Evolutionary conservation across 2,113 vertebrate genomes (phyloP).

Genomic region (Donacobius atricapilla): DNA sequence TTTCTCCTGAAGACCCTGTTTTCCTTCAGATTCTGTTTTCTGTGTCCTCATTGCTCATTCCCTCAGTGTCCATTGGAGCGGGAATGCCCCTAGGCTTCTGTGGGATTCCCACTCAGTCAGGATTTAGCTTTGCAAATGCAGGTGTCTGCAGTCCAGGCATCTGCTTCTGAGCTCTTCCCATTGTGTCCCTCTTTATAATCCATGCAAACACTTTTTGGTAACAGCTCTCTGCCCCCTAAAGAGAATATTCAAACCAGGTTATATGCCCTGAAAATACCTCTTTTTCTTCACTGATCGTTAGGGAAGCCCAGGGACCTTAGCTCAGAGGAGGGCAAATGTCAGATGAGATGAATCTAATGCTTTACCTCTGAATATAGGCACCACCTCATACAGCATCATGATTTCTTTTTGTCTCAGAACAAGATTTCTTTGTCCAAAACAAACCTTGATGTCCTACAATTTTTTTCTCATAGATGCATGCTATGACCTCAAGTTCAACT

Average conservation of each 20-base stretch:
- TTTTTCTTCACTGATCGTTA: neutral
- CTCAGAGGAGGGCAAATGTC: neutral
- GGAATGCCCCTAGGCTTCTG: neutral
- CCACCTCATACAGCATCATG: neutral
- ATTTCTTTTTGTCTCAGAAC: neutral
- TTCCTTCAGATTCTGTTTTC: neutral
- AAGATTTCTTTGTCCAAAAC: neutral
- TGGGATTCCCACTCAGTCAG: neutral
- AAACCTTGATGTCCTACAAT: neutral
- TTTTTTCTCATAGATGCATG: neutral
- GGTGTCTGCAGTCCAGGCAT: neutral
- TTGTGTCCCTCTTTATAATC: neutral
- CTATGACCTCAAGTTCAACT: neutral
- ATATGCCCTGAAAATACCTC: neutral
- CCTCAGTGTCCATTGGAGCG: neutral
- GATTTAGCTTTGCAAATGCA: neutral
- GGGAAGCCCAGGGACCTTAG: neutral
- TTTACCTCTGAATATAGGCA: neutral
- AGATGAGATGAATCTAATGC: neutral
- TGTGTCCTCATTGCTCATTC: neutral
- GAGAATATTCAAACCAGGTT: neutral
- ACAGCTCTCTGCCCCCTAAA: neutral
- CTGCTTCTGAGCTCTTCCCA: neutral
- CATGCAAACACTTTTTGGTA: fast-evolving
- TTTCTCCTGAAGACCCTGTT: neutral